Percentiles rank a stretch among this genome's conserved stretches.
phyloP scores from a whole-genome alignment of 2,113 vertebrate genomes.

The Coracopsis vasa region DNA sequence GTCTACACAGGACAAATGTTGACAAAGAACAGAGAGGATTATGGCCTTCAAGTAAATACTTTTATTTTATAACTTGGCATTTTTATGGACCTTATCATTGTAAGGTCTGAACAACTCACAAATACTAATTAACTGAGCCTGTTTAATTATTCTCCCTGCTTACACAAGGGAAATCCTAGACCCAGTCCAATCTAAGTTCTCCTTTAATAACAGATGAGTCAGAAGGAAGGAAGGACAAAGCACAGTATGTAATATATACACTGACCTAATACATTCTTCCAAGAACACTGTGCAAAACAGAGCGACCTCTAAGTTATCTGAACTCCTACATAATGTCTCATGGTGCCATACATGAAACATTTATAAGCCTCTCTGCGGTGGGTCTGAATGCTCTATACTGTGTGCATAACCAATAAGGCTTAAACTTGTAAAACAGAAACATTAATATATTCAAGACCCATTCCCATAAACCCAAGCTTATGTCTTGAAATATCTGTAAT shows the following conservation, averaged over 20 bases:
- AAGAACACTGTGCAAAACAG: not conserved
- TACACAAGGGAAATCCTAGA: slow-evolving; percentile 55
- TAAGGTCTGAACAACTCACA: slow-evolving; percentile 24
- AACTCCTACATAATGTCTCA: slow-evolving; percentile 20
- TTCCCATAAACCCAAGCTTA: not conserved
- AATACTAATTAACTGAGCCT: slow-evolving; percentile 52
- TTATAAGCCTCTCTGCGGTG: not conserved
- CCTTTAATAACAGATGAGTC: slow-evolving; percentile 34
- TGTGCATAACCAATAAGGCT: not conserved
- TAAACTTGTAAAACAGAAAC: not conserved
- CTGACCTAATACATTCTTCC: not conserved
- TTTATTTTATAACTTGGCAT: slow-evolving; percentile 5
- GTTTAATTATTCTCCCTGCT: slow-evolving; percentile 45
- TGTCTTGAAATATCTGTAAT: not conserved
- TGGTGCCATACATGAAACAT: not conserved
- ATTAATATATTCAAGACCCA: not conserved
- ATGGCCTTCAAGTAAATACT: not conserved
- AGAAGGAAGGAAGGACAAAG: slow-evolving; percentile 46
- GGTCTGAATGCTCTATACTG: not conserved
- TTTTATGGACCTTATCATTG: slow-evolving; percentile 42
- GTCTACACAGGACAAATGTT: not conserved
- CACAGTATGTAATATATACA: not conserved
- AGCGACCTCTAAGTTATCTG: slow-evolving; percentile 7
- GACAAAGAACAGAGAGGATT: slow-evolving; percentile 19
- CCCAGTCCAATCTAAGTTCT: slow-evolving; percentile 50